Percentiles rank a stretch among this genome's conserved stretches.
Evolutionary conservation across 2,113 vertebrate genomes (phyloP).

Genomic region (Plecturocebus donacophilus): DNA sequence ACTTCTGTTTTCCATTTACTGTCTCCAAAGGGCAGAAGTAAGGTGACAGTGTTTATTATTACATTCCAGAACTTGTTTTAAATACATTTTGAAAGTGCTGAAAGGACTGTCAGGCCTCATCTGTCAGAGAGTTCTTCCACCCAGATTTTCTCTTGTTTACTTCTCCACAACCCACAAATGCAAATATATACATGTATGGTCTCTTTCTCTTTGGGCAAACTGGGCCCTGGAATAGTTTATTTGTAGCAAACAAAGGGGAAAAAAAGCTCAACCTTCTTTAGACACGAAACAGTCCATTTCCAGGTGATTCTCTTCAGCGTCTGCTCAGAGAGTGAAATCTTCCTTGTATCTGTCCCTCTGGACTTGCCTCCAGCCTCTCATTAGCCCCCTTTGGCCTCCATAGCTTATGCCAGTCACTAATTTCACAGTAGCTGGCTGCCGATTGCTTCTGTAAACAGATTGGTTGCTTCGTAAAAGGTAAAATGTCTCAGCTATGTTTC

Average conservation of each 20-base stretch:
- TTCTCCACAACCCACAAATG: not conserved
- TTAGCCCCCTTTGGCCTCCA: fast-evolving
- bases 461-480: not conserved
- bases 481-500: not conserved
- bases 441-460: not conserved
- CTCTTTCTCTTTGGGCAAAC: not conserved
- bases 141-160: not conserved
- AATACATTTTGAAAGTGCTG: not conserved
- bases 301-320: not conserved
- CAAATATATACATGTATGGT: not conserved
- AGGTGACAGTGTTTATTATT: slow-evolving; percentile 20
- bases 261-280: not conserved
- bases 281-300: not conserved
- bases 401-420: not conserved
- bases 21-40: slow-evolving; percentile 10
- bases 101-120: not conserved
- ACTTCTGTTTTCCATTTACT: not conserved
- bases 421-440: not conserved
- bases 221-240: not conserved
- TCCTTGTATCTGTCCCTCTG: not conserved
- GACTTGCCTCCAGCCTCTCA: not conserved
- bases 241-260: not conserved
- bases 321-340: not conserved
- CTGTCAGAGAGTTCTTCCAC: not conserved
- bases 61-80: not conserved